phyloP scores from a whole-genome alignment of 2,113 vertebrate species.

The Datnioides undecimradiatus region DNA sequence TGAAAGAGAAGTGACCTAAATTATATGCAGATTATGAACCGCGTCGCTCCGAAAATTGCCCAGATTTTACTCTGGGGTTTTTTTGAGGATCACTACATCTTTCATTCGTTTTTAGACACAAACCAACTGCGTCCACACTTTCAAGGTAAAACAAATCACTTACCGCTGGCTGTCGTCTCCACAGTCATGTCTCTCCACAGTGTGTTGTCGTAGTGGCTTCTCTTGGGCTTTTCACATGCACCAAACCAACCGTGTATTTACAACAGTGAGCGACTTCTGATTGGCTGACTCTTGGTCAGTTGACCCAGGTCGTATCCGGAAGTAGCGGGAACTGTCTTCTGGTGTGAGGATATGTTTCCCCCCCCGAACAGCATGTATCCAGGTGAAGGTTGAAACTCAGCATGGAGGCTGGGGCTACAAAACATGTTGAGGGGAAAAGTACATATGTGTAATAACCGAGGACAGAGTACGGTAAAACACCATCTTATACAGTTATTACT shows the following conservation, averaged over 20 bases:
- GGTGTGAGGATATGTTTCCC: neutral
- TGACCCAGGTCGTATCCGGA: conserved; percentile 47
- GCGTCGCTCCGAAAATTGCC: too few species aligned
- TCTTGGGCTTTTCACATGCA: neutral
- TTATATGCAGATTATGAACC: too few species aligned
- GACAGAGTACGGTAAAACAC: neutral
- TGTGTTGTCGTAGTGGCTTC: neutral
- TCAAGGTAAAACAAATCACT: neutral
- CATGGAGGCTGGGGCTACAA: neutral
- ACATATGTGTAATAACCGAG: neutral
- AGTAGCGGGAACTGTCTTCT: neutral
- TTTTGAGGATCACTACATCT: neutral
- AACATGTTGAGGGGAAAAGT: neutral
- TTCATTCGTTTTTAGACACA: too few species aligned
- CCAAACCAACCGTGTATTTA: conserved; percentile 39
- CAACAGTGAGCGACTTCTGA: conserved; percentile 27
- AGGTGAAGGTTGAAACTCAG: conserved; percentile 61
- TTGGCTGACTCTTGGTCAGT: conserved; percentile 66
- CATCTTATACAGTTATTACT: neutral
- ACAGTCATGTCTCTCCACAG: conserved; percentile 1
- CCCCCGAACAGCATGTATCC: neutral
- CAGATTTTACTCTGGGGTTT: too few species aligned
- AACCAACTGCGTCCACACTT: neutral
- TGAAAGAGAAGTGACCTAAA: too few species aligned
- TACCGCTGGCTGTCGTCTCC: conserved; percentile 27